Conservation (phyloP, 2,888 invertebrate species). For the Campoplex nolae region DNA sequence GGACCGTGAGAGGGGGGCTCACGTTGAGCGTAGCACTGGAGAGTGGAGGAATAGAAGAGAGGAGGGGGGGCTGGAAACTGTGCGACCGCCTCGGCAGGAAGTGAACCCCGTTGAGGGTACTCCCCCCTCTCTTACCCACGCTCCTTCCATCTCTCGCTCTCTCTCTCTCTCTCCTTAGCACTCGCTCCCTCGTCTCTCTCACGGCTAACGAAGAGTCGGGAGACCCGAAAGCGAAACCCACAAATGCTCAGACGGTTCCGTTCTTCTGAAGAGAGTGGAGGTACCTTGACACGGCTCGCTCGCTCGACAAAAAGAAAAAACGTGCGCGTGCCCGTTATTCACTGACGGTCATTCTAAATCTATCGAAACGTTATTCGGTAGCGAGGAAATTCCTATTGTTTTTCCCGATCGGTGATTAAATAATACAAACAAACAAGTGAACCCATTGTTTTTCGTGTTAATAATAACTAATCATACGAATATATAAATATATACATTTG, state of each 20-base stretch:
- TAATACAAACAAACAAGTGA: conserved; percentile 16
- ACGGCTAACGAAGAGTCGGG: conserved; percentile 69
- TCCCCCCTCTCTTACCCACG: background rate
- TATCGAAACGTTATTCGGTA: background rate
- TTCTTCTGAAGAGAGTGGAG: conserved; percentile 83
- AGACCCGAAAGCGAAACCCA: conserved; percentile 75
- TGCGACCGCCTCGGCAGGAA: conserved; percentile 78
- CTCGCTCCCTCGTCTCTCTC: background rate
- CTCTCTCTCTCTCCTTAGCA: background rate
- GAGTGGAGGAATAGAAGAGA: conserved; percentile 67
- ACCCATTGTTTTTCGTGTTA: conserved; percentile 46
- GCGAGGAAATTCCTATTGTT: conserved; percentile 30
- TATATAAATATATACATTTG: background rate
- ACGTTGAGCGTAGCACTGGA: conserved; percentile 66
- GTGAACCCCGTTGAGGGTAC: conserved; percentile 73
- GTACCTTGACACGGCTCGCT: conserved; percentile 82
- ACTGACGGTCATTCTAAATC: conserved; percentile 10
- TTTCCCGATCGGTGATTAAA: background rate
- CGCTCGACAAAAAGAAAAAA: conserved; percentile 74
- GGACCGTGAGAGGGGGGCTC: conserved; percentile 47
- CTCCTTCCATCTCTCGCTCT: background rate
- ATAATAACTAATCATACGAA: background rate
- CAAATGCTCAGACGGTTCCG: conserved; percentile 81
- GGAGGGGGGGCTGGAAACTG: conserved; percentile 66
- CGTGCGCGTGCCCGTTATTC: conserved; percentile 74